Base-by-base conservation (phyloP, 2,797 vertebrate genomes). In the Anguilla anguilla region DNA sequence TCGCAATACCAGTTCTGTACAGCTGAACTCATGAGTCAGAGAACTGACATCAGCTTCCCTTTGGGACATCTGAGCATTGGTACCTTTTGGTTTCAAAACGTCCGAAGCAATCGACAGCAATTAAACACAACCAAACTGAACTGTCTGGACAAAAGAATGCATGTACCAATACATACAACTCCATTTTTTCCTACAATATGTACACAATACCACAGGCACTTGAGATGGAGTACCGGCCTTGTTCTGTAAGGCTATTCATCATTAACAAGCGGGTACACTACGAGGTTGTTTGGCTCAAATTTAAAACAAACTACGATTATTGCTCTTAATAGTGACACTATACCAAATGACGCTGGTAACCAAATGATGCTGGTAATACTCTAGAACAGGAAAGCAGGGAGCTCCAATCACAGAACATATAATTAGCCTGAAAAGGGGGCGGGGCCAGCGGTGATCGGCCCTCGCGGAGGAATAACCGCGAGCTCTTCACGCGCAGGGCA, bases 401-500 rank as follows among this genome's bases (percentile, higher is more conserved):
- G 69, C 57, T 84, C 35, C 39, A 35, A 31, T 87, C n/a, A 9
- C 10, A 74, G 59, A 28, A 74, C 17, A 51, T 55, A 10, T 46
- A 87, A 64, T 64, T 43, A 43, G 81, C n/a, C 5, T 55, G 51
- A 83, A 83, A 83, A 31, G 81, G 46, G 74, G 22, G 6, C 39
- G 39, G 22, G 81, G 46, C 9, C 46, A 28, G 51, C 22, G 17
- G 79, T 17, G 6, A 82, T 19, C 72, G 28, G 74, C 74, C 72
- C 81, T 59, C 28, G 22, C n/a, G 53, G 35, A 55, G 59, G 28
- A 46, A 61, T 86, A 89, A 91, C 77, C 64, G 3, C 51, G 72
- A 85, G 49, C 49, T 74, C 86, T 69, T 87, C 25, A 69, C 85
- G 31, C 85, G 86, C 74, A 51, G 67, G 28, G 72, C 11, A 89